Percentiles rank a stretch among this genome's conserved stretches.
Conservation (phyloP, 1,140 invertebrate genomes). For the Panonychus citri region DNA sequence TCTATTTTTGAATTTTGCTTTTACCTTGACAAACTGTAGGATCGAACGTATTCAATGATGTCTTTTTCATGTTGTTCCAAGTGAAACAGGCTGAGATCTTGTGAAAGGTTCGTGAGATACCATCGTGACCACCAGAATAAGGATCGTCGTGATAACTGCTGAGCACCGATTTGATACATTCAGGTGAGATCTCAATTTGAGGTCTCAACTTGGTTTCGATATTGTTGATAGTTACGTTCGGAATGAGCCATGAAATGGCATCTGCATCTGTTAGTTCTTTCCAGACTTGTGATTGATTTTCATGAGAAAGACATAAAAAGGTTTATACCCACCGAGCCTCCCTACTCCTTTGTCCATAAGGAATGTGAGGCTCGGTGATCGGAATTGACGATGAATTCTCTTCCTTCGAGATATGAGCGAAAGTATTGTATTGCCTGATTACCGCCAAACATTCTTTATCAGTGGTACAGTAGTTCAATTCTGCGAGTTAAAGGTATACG, state of each 20-base stretch:
- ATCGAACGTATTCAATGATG: background rate
- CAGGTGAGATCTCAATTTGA: background rate
- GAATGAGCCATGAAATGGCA: background rate
- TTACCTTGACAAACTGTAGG: background rate
- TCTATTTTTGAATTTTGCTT: background rate
- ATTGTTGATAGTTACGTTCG: background rate
- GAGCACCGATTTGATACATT: background rate
- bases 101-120: background rate
- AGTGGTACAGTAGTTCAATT: constrained; percentile 22
- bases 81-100: background rate
- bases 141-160: background rate
- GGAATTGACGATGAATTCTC: background rate
- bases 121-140: background rate
- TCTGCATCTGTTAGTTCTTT: background rate
- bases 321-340: background rate
- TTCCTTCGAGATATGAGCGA: constrained; percentile 3
- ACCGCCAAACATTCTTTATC: constrained; percentile 24
- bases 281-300: background rate
- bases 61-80: background rate
- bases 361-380: background rate
- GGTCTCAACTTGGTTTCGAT: background rate
- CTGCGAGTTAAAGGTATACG: constrained; percentile 18
- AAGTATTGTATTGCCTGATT: constrained; percentile 23
- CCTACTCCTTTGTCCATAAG: background rate
- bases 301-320: background rate